phyloP scores from a whole-genome alignment of 1,140 invertebrate species.

The Zaprionus taronus region DNA sequence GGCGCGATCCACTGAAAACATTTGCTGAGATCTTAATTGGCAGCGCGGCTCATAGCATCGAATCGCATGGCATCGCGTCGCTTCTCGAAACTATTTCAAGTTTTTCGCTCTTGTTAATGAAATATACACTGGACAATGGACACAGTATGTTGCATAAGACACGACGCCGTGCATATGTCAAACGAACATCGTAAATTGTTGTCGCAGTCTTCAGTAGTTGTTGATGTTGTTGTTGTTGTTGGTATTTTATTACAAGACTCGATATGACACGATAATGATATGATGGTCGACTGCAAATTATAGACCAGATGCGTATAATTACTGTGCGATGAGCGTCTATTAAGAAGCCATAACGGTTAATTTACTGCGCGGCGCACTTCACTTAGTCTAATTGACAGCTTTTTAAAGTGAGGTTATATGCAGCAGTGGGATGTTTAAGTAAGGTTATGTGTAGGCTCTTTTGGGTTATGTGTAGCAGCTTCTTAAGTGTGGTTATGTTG shows the following conservation, averaged over 20 bases:
- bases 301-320: slow-evolving; percentile 66
- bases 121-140: slow-evolving; percentile 69
- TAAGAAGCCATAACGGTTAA: slow-evolving; percentile 60
- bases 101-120: slow-evolving; percentile 67
- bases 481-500: too few species aligned
- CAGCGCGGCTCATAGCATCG: slow-evolving; percentile 27
- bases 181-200: slow-evolving; percentile 36
- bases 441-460: not conserved
- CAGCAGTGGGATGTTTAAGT: not conserved
- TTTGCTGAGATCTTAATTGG: slow-evolving; percentile 74
- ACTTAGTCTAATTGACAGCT: slow-evolving; percentile 22
- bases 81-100: slow-evolving; percentile 56
- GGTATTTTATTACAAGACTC: slow-evolving; percentile 3
- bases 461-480: not conserved
- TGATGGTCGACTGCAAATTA: slow-evolving; percentile 46
- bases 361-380: slow-evolving; percentile 38
- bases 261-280: slow-evolving; percentile 44
- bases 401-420: not conserved
- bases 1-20: slow-evolving; percentile 32
- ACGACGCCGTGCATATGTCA: slow-evolving; percentile 42
- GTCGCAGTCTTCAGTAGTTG: slow-evolving; percentile 1
- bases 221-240: not conserved
- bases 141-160: slow-evolving; percentile 61
- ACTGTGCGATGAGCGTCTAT: slow-evolving; percentile 56
- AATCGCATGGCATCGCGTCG: not conserved